A percentile compares a stretch with the other conserved stretches of the same genome.
Conservation (phyloP, 2,888 invertebrate genomes). For the Iphiclides podalirius region DNA sequence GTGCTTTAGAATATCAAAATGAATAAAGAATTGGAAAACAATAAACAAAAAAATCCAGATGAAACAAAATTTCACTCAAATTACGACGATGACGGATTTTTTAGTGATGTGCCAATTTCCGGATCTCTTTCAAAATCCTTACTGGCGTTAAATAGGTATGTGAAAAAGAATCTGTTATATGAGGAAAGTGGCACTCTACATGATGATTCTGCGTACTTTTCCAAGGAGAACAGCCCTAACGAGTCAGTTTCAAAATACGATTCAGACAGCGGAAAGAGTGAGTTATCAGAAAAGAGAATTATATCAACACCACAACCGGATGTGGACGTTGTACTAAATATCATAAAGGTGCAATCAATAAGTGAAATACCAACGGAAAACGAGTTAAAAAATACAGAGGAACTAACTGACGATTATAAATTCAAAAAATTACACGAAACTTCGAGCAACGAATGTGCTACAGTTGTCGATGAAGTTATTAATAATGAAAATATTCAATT, state of each 20-base stretch:
- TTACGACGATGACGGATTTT: slow-evolving; percentile 64
- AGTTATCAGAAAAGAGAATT: slow-evolving; percentile 38
- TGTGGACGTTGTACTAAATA: slow-evolving; percentile 12
- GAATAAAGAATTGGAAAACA: slow-evolving; percentile 36
- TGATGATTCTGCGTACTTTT: slow-evolving; percentile 60
- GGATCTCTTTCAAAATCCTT: slow-evolving; percentile 64
- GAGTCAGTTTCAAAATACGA: slow-evolving; percentile 60
- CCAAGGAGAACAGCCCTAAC: slow-evolving; percentile 68
- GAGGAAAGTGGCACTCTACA: slow-evolving; percentile 48
- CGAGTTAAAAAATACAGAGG: slow-evolving; percentile 33
- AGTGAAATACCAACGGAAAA: slow-evolving; percentile 1
- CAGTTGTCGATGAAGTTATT: slow-evolving; percentile 25
- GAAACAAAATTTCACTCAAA: slow-evolving; percentile 31
- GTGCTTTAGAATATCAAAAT: slow-evolving; percentile 40
- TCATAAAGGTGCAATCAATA: slow-evolving; percentile 18
- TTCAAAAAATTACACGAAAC: slow-evolving; percentile 49
- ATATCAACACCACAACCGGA: slow-evolving; percentile 9
- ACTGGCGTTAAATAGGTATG: slow-evolving; percentile 65
- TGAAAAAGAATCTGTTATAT: slow-evolving; percentile 66
- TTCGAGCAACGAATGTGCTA: slow-evolving; percentile 23
- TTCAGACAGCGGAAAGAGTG: slow-evolving; percentile 58
- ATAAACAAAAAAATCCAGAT: slow-evolving; percentile 27
- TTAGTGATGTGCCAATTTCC: slow-evolving; percentile 58
- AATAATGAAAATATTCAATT: neutral
- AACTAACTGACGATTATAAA: slow-evolving; percentile 66